Evolutionary conservation across 2,888 invertebrate genomes (phyloP).

Genomic region (Ditula angustiorana): DNA sequence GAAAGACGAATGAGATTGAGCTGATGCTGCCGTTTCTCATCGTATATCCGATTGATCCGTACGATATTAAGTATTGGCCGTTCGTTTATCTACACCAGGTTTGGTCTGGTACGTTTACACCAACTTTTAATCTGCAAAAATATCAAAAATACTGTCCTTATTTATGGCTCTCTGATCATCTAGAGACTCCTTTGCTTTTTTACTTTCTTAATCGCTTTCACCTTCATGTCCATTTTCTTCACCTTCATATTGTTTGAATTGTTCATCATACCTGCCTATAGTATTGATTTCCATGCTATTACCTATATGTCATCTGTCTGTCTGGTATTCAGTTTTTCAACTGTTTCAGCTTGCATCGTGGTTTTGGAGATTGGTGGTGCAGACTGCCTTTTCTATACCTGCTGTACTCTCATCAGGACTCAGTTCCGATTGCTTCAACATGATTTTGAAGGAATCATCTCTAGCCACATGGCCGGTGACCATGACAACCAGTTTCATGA

Average conservation of each 20-base stretch:
- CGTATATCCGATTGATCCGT: conserved; percentile 67
- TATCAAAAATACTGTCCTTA: neutral
- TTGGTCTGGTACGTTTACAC: conserved; percentile 60
- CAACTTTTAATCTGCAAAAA: neutral
- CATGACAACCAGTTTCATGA: conserved; percentile 46
- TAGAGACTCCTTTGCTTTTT: too few relatives aligned
- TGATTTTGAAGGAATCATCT: conserved; percentile 52
- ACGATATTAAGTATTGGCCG: conserved; percentile 60
- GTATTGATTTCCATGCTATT: too few relatives aligned
- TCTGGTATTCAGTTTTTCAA: neutral
- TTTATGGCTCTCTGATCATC: neutral
- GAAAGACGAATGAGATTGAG: conserved; percentile 52
- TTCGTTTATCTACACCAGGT: conserved; percentile 63
- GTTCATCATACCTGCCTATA: too few relatives aligned
- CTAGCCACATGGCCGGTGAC: conserved; percentile 10
- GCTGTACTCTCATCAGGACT: conserved; percentile 59
- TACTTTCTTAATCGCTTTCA: too few relatives aligned
- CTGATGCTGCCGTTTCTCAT: conserved; percentile 60
- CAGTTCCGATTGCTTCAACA: conserved; percentile 62
- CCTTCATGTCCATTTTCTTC: too few relatives aligned
- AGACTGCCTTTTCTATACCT: conserved; percentile 62
- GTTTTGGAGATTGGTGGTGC: conserved; percentile 48
- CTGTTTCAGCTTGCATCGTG: conserved; percentile 55
- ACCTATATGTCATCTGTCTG: too few relatives aligned
- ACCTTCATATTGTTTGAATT: too few relatives aligned